Evolutionary conservation across 2,113 vertebrate species (phyloP), one percentile per base, ranked within the genome.

Genomic region (Cyprinodon tularosa): DNA sequence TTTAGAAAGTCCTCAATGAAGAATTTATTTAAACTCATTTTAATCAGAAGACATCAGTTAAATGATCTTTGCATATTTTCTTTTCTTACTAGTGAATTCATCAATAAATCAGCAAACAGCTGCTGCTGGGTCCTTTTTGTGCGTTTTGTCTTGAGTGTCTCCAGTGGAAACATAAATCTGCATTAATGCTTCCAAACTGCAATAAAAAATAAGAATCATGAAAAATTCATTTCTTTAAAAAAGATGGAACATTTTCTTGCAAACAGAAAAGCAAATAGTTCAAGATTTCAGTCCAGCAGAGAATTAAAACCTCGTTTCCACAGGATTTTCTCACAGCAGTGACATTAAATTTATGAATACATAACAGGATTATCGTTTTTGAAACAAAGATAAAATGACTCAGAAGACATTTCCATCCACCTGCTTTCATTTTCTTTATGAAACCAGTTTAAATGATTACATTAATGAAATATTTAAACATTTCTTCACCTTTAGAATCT

Each of bases 1-100:
- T 71, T 89, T 71, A 69, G 75, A 84, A 64, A 85, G 85, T 83
- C 62, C 82, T 81, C 57, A 39, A 48, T 64, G 36, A 62, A 39
- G 37, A 61, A 70, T 76, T 66, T 22, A 57, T 20, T 78, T 76
- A 12, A 69, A 72, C 22, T 36, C 66, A 9, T 37, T 62, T 79
- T 79, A 80, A 76, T 80, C 48, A 48, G 71, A 20, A 38, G 78
- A 73, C 66, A 66, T 78, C 45, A 59, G 47, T 76, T 65, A 67
- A 80, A 62, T 77, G 78, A 69, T 75, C 17, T 39, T 45, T 62
- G 66, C 67, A 76, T 75, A 47, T 74, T 80, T 71, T 22, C 74
- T 67, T n/a, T n/a, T 80, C 71, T 72, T 80, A 69, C 72, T 60
- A 45, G 44, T 71, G 66, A 77, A 53, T 20, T 83, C 71, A 61